Evolutionary conservation across 2,113 vertebrate genomes (phyloP).

Genomic region (Cyanoliseus patagonus): DNA sequence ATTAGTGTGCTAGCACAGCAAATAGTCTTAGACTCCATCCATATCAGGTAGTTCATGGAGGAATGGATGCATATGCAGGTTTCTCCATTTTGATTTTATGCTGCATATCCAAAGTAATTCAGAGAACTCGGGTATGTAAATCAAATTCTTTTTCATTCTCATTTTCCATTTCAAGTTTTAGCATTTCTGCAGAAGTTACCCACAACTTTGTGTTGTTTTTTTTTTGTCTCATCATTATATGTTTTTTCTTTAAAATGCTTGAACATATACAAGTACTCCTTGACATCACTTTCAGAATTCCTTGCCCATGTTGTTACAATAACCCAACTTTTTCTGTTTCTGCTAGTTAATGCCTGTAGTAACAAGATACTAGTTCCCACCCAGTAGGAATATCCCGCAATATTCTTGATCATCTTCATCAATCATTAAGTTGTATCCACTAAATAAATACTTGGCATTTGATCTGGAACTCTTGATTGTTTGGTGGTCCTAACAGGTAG

Average conservation of each 20-base stretch:
- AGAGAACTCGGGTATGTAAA: neutral
- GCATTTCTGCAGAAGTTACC: neutral
- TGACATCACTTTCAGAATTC: neutral
- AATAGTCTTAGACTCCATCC: neutral
- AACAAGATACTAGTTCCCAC: neutral
- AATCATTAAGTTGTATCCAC: neutral
- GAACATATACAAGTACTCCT: neutral
- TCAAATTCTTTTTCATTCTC: neutral
- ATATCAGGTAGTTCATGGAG: neutral
- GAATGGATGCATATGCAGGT: neutral
- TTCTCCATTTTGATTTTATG: neutral
- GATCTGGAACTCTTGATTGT: neutral
- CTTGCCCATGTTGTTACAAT: neutral
- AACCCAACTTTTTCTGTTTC: neutral
- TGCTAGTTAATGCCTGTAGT: neutral
- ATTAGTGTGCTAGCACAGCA: conserved; percentile 4
- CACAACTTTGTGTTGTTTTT: neutral
- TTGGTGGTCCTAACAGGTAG: neutral
- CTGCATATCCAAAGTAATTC: neutral
- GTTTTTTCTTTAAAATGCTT: neutral
- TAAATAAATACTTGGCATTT: neutral
- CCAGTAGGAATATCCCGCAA: neutral
- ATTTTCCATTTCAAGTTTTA: neutral
- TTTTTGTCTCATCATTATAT: neutral
- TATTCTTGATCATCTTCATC: neutral